Percentiles rank a stretch among this genome's conserved stretches.
phyloP scores from a whole-genome alignment of 2,113 vertebrate genomes.

The Cairina moschata region DNA sequence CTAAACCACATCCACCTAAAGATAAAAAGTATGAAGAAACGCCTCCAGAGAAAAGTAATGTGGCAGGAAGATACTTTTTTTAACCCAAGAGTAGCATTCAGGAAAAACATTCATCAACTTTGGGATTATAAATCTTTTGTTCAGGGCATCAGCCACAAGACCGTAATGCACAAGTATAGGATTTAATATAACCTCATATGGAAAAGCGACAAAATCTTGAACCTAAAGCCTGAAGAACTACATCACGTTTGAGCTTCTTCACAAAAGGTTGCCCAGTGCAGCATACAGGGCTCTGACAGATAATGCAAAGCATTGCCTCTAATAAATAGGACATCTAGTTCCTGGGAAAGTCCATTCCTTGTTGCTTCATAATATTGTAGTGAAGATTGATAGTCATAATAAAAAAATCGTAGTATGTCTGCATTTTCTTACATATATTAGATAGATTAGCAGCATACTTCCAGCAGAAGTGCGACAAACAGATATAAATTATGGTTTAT shows the following conservation, averaged over 20 bases:
- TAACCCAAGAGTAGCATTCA: not conserved
- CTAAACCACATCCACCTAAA: not conserved
- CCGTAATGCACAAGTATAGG: accelerated
- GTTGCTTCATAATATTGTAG: not conserved
- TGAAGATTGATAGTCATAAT: slow-evolving; percentile 23
- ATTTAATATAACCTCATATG: not conserved
- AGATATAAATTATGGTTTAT: slow-evolving; percentile 38
- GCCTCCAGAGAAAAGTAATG: not conserved
- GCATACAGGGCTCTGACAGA: not conserved
- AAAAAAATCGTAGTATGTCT: not conserved
- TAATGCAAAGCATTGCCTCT: not conserved
- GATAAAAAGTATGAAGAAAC: not conserved
- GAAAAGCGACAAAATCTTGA: not conserved
- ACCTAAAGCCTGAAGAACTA: not conserved
- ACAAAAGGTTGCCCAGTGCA: not conserved
- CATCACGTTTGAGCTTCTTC: not conserved
- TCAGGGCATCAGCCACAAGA: not conserved
- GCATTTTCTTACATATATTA: slow-evolving; percentile 35
- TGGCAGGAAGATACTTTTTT: not conserved
- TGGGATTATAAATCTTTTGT: not conserved
- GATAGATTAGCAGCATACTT: slow-evolving; percentile 45
- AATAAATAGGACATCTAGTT: not conserved
- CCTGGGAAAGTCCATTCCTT: not conserved
- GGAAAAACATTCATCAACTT: not conserved
- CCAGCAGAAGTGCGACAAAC: slow-evolving; percentile 37